These are phyloP conservation scores for Octodonta nipae DNA, from an alignment of 2,888 invertebrate genomes.

Conservation along the genomic window DNA sequence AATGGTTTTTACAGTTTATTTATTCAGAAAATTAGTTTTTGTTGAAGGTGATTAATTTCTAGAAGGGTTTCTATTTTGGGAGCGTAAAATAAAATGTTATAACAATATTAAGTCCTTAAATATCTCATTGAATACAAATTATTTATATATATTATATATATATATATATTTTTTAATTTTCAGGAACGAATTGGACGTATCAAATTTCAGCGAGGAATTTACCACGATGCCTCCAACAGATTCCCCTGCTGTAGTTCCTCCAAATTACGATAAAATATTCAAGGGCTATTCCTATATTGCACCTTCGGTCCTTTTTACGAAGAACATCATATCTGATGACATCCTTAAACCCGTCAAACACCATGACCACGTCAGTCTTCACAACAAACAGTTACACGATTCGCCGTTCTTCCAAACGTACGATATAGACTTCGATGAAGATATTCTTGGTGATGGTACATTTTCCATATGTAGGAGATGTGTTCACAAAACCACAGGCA, in stretches of 20 bases:
- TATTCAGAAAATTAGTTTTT: too few species aligned
- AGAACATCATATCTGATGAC: constrained; percentile 63
- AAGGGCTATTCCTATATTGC: constrained; percentile 91
- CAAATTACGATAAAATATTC: constrained; percentile 75
- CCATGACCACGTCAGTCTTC: constrained; percentile 23
- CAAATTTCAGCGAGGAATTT: constrained; percentile 94
- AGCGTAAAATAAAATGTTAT: too few species aligned
- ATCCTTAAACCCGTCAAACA: constrained; percentile 48
- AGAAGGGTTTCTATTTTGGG: too few species aligned
- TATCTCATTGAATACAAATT: too few species aligned
- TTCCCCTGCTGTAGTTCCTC: constrained; percentile 80
- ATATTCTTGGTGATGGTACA: constrained; percentile 74
- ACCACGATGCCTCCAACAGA: constrained; percentile 83
- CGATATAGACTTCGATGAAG: constrained; percentile 54
- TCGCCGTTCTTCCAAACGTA: constrained; percentile 79
- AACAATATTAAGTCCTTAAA: too few species aligned
- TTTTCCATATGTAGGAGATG: constrained; percentile 69
- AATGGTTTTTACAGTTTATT: too few species aligned
- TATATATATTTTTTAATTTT: not conserved
- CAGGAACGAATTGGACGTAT: constrained; percentile 75
- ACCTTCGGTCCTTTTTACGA: constrained; percentile 70
- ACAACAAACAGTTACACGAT: constrained; percentile 37
- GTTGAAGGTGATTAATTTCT: too few species aligned
- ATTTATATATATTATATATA: too few species aligned
- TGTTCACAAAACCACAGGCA: constrained; percentile 46